Evolutionary conservation across 2,888 invertebrate genomes (phyloP), one percentile per base, ranked within the genome.

Genomic region (Eulithis testata): DNA sequence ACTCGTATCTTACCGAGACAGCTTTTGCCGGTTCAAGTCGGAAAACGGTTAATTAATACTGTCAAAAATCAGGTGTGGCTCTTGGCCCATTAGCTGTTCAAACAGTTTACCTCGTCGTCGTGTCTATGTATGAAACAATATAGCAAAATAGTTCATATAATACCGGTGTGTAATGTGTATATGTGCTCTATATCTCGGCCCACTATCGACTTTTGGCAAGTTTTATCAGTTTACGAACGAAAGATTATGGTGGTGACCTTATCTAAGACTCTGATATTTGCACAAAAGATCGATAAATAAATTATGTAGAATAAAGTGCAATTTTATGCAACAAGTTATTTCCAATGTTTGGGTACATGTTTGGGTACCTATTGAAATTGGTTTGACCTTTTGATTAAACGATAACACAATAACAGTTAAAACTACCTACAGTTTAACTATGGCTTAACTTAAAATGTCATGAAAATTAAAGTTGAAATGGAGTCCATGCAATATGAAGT

Each of bases 1-100:
- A 57, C 47, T 12, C 9, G 12, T n/a, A 9, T 21, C 9, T 8
- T n/a, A 49, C 21, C 14, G 21, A 53, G 36, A n/a, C 31, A 9
- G 49, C 60, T 40, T 47, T 60, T 43, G 40, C 43, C 6, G 12
- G 57, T 57, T 60, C 8, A 11, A 11, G 9, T 40, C n/a, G 27
- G 60, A 53, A 62, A 45, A 31, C 55, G 40, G 60, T 49, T 83
- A 86, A 86, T 87, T 84, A 83, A 84, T 81, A 76, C 76, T 77
- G 75, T 80, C 82, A 73, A 79, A 78, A 76, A 76, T 72, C 78
- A 77, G 89, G 90, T 78, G 87, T 59, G 72, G 66, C 65, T 44
- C 21, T 62, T 79, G 87, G 83, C 78, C 90, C 90, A 91, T 91
- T 91, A 90, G 83, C 73, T 85, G 80, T 76, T 79, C 83, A 90